Conservation (phyloP, 2,888 invertebrate species). For the Nomada ruficornis region DNA sequence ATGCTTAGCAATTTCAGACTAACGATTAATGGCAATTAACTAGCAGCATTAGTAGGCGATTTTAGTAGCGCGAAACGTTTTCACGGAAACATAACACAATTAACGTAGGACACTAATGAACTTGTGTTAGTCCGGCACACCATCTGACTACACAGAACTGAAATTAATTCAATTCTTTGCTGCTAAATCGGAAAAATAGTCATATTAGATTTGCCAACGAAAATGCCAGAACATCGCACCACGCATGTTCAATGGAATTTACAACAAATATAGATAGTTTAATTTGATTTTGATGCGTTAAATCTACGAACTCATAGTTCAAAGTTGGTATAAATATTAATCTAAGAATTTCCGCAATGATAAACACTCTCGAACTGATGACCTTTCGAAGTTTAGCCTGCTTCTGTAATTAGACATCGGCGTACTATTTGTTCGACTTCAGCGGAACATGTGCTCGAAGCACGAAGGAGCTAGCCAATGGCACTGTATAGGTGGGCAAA, state of each 20-base stretch:
- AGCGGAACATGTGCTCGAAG: constrained; percentile 37
- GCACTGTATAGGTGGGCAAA: constrained; percentile 48
- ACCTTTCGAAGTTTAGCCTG: constrained; percentile 57
- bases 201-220: too few relatives aligned
- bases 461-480: neutral
- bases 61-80: constrained; percentile 52
- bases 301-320: too few relatives aligned
- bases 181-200: too few relatives aligned
- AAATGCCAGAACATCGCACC: too few relatives aligned
- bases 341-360: too few relatives aligned
- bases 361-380: constrained; percentile 13
- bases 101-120: constrained; percentile 50
- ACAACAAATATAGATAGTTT: too few relatives aligned
- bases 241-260: too few relatives aligned
- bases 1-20: neutral
- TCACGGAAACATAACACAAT: constrained; percentile 36
- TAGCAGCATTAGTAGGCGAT: constrained; percentile 40
- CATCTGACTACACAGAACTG: constrained; percentile 1
- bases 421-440: constrained; percentile 62
- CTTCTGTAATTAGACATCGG: constrained; percentile 61
- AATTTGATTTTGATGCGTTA: too few relatives aligned
- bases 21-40: constrained; percentile 54
- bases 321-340: too few relatives aligned
- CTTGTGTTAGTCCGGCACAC: constrained; percentile 39
- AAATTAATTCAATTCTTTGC: too few relatives aligned